Base-by-base conservation (phyloP, 2,113 vertebrate genomes). In the Sapayoa aenigma region DNA sequence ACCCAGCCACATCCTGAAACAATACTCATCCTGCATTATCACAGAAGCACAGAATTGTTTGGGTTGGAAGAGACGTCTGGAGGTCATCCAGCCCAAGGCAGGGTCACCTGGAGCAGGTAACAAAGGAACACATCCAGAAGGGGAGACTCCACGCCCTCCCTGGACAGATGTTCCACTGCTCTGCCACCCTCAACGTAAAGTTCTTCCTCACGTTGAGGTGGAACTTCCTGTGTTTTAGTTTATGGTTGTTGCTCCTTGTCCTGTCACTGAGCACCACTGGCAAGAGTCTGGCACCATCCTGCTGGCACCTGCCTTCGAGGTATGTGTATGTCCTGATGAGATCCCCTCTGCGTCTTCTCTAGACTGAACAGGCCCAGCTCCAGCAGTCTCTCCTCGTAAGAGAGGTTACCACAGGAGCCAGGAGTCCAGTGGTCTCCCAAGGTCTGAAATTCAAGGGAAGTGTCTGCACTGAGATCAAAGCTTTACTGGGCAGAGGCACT, bases 381-480 rank as follows among this genome's bases (percentile, higher is more conserved):
- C 19, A 11, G 12, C 8, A 42, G 27, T 63, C 39, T 63, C 39
- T 63, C 19, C 39, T 63, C 17, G 6, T 9, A 14, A 42, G 12
- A 42, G 39, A 42, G 27, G 10, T 6, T 9, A 63, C 19, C 3
- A 3, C 31, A 59, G 62, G 62, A 72, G 3, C 47, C 50, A 59
- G 25, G 30, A 79, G 27, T 17, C 11, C 9, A 4, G 23, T 1
- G 6, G 27, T 15, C 17, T 87, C 35, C 42, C 11, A 3, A 84
- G 39, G 56, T 67, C 31, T 68, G 49, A 56, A 87, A 78, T 37
- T 52, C n/a, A 58, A 52, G 31, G 5, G 3, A 19, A 77, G 18
- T 2, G 2, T 56, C 46, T 21, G 18, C 24, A 11, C 8, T 1
- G 2, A 63, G 39, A 44, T 17, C 2, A 0, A 81, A 84, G 52